Evolutionary conservation across 2,888 invertebrate genomes (phyloP).

Genomic region (Frankliniella fusca): DNA sequence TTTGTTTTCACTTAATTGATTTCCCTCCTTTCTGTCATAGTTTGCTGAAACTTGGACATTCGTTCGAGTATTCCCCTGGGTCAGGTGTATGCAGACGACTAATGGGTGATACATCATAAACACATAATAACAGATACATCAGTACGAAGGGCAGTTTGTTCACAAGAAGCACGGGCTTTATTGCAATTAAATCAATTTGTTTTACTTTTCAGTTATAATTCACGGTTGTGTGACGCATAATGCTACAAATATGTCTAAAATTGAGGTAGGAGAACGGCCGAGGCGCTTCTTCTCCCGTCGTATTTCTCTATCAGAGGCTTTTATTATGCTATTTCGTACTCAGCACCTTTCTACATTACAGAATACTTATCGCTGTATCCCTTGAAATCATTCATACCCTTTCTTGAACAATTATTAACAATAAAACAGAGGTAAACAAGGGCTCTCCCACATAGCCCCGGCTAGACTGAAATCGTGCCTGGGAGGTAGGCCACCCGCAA

Average conservation of each 20-base stretch:
- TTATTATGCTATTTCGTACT: neutral
- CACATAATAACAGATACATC: neutral
- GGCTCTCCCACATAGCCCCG: neutral
- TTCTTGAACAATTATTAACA: neutral
- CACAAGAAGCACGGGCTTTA: neutral
- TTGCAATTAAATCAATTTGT: no score
- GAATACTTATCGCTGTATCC: neutral
- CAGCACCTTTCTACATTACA: neutral
- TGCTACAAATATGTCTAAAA: neutral
- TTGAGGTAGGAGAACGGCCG: neutral
- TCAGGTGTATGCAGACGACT: constrained; percentile 6
- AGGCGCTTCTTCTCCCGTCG: neutral
- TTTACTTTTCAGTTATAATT: no score
- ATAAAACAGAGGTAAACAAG: neutral
- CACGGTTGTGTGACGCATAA: neutral
- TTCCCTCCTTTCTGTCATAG: constrained; percentile 5
- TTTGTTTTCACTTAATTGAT: neutral
- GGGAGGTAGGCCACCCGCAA: neutral
- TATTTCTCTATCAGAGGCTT: neutral
- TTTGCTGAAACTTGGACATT: neutral
- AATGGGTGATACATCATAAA: neutral
- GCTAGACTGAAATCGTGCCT: neutral
- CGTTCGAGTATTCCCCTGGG: neutral
- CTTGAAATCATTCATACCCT: neutral
- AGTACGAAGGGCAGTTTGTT: neutral